These are phyloP conservation scores for Halictus ligatus DNA, from an alignment of 2,888 invertebrate species.

Conservation along the genomic window DNA sequence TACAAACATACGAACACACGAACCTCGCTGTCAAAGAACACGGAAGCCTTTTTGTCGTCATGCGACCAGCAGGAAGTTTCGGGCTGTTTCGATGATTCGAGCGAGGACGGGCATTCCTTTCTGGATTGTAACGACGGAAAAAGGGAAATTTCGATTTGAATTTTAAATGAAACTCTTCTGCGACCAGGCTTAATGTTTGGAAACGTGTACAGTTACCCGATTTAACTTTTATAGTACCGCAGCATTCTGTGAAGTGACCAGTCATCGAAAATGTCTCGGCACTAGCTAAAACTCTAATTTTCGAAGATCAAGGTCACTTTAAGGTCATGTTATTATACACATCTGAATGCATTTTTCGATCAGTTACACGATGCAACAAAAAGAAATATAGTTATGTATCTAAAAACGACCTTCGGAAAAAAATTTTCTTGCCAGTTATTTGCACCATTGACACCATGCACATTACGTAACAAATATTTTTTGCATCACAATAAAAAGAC, in stretches of 20 bases:
- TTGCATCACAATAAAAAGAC: no score
- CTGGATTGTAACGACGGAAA: background rate
- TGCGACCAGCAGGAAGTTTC: slow-evolving; percentile 15
- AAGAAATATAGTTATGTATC: no score
- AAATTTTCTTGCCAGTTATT: no score
- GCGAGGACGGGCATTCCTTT: background rate
- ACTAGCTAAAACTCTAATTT: background rate
- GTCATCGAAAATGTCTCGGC: background rate
- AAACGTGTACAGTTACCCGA: background rate
- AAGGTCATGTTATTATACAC: no score
- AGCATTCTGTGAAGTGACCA: background rate
- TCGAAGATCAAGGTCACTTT: no score
- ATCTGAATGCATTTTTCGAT: no score
- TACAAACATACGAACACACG: slow-evolving; percentile 21
- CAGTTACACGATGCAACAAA: no score
- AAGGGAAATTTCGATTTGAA: slow-evolving; percentile 12
- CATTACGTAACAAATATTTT: no score
- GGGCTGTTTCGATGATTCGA: slow-evolving; percentile 1
- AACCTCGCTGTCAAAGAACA: slow-evolving; percentile 2
- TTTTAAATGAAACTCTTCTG: background rate
- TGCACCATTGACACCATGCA: no score
- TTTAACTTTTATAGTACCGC: background rate
- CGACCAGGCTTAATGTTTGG: background rate
- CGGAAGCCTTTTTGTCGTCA: slow-evolving; percentile 25
- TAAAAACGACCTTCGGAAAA: no score